Base-by-base conservation (phyloP, 1,140 invertebrate species). In the Metaphire vulgaris region DNA sequence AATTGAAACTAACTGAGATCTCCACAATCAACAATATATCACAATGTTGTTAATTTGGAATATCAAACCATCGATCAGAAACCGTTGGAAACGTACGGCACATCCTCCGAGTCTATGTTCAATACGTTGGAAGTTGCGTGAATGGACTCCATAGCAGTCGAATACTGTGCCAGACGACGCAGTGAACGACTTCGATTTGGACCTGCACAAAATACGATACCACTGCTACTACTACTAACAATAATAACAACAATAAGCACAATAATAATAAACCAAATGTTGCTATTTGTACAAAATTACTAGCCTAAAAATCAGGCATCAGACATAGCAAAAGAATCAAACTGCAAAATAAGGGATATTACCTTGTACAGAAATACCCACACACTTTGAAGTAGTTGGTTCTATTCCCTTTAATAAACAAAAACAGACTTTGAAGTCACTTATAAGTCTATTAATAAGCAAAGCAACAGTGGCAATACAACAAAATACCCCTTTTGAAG, bases 131-230 rank as follows among this genome's bases (percentile, higher is more conserved):
- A 32, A 29, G 32, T 41, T 33, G 95, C 95, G 84, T 97, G 95
- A 83, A 98, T 98, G 85, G 94, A 96, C 87, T 98, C 96, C 92
- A 98, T 94, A 16, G 96, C 95, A 21, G 95, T 97, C 69, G 95
- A 97, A 86, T 96, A 96, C 66, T 95, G 94, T 32, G 97, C 95
- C 79, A 98, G 87, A 81, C 93, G 89, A 72, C 96, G 97, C 82
- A 97, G 94, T 33, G 95, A 97, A 83, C 91, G 91, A 73, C 85
- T 88, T 66, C 91, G 76, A 12, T 81, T 73, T 66, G 85, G 74
- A 77, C 76, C 82, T 68, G 77, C 78, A 33, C 29, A 56, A 56
- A 84, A n/a, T n/a, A n/a, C n/a, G n/a, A n/a, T n/a, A n/a, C n/a
- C n/a, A n/a, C n/a, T n/a, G n/a, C n/a, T n/a, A n/a, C n/a, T n/a